A percentile compares a stretch with the other conserved stretches of the same genome.
phyloP scores from a whole-genome alignment of 2,113 vertebrate species.

The Pseudorhombus dupliciocellatus region DNA sequence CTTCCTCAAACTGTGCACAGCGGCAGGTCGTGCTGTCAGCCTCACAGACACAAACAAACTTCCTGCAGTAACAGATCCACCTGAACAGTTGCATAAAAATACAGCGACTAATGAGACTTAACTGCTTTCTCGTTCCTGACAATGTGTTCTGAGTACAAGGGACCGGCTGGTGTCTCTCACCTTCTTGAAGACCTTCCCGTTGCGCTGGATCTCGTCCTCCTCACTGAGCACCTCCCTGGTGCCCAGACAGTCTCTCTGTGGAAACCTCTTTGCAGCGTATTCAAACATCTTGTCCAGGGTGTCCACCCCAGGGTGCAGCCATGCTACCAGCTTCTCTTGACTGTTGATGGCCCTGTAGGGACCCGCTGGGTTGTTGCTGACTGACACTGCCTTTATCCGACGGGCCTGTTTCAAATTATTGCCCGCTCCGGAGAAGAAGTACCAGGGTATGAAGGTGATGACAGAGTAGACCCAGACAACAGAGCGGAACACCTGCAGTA shows the following conservation, averaged over 20 bases:
- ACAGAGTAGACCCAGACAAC: slow-evolving; percentile 89
- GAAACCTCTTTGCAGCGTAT: slow-evolving; percentile 85
- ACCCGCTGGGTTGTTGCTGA: slow-evolving; percentile 81
- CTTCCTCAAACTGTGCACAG: slow-evolving; percentile 33
- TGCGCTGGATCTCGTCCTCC: slow-evolving; percentile 96
- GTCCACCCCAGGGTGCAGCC: slow-evolving; percentile 87
- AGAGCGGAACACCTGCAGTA: slow-evolving; percentile 91
- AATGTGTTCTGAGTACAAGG: not conserved
- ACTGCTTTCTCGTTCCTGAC: not conserved
- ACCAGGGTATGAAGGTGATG: slow-evolving; percentile 94
- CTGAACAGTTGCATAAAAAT: not conserved
- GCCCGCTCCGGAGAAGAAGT: slow-evolving; percentile 89
- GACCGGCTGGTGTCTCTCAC: slow-evolving; percentile 70
- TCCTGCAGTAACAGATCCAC: not conserved
- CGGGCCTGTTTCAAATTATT: slow-evolving; percentile 83
- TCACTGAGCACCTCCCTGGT: slow-evolving; percentile 94
- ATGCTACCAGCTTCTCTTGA: slow-evolving; percentile 83
- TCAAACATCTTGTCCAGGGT: slow-evolving; percentile 95
- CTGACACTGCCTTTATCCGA: slow-evolving; percentile 87
- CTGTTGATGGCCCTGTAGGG: slow-evolving; percentile 90
- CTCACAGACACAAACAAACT: slow-evolving; percentile 14
- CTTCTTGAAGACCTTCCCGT: slow-evolving; percentile 98
- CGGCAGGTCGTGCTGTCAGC: not conserved
- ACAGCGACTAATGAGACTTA: not conserved
- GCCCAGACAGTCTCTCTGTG: slow-evolving; percentile 89